phyloP scores from a whole-genome alignment of 2,888 invertebrate species.

The Dolomedes plantarius region DNA sequence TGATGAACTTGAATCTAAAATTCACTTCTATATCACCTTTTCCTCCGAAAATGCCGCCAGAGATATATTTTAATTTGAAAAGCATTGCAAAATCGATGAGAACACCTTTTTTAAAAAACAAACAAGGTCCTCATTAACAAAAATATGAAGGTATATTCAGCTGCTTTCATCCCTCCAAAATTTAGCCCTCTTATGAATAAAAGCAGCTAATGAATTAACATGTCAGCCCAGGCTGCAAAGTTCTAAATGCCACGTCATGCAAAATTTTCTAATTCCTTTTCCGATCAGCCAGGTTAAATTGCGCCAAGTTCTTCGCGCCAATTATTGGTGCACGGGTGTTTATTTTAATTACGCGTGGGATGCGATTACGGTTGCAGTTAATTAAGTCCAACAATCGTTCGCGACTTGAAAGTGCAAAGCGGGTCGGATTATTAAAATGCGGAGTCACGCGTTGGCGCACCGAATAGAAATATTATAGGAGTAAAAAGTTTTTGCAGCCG shows the following conservation, averaged over 20 bases:
- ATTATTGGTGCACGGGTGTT: neutral
- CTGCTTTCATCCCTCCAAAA: no score
- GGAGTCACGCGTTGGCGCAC: neutral
- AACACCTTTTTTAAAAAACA: no score
- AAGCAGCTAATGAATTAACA: neutral
- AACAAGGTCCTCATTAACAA: no score
- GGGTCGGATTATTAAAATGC: neutral
- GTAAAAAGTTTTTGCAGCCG: neutral
- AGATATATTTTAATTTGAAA: no score
- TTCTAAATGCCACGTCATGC: conserved; percentile 1
- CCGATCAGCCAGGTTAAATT: neutral
- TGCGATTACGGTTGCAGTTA: neutral
- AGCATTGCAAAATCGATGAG: no score
- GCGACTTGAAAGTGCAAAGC: neutral
- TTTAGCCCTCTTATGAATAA: neutral
- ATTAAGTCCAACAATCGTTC: neutral
- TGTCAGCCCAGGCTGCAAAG: neutral
- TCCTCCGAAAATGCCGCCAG: no score
- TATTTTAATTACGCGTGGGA: neutral
- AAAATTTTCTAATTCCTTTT: conserved; percentile 4
- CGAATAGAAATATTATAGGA: neutral
- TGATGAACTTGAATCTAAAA: no score
- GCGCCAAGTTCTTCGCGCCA: neutral
- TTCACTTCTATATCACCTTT: no score
- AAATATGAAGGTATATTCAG: no score